Evolutionary conservation across 2,113 vertebrate species (phyloP).

Genomic region (Struthio camelus): DNA sequence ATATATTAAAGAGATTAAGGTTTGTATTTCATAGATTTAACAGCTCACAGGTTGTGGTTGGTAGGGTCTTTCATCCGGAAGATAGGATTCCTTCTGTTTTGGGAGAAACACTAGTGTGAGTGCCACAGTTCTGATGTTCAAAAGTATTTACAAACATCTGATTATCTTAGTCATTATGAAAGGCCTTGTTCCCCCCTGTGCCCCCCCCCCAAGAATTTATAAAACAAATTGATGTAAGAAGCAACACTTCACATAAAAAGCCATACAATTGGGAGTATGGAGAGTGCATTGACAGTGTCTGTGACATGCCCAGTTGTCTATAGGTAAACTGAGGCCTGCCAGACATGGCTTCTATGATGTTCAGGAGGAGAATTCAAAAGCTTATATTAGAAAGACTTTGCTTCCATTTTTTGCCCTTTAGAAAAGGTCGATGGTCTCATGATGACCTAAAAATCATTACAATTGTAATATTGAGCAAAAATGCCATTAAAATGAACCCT

Average conservation of each 20-base stretch:
- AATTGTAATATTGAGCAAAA: background rate
- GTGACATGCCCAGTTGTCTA: background rate
- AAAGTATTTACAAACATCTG: background rate
- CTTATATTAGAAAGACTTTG: background rate
- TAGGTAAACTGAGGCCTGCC: background rate
- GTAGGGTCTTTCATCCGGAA: background rate
- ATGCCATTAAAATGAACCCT: background rate
- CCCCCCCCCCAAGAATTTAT: accelerated
- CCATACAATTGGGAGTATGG: accelerated
- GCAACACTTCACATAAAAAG: background rate
- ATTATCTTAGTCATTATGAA: background rate
- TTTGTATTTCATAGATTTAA: background rate
- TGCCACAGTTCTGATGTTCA: background rate
- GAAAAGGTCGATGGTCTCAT: background rate
- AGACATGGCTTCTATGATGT: background rate
- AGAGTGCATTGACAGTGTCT: background rate
- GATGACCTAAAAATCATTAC: background rate
- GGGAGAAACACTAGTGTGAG: background rate
- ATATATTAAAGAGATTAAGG: background rate
- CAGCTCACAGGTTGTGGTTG: background rate
- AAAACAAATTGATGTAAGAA: accelerated
- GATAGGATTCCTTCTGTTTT: background rate
- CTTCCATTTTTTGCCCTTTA: background rate
- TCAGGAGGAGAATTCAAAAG: background rate
- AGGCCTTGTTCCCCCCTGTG: background rate